Evolutionary conservation across 2,888 invertebrate species (phyloP), one percentile per base, ranked within the genome.

Genomic region (Melanostoma mellinum): DNA sequence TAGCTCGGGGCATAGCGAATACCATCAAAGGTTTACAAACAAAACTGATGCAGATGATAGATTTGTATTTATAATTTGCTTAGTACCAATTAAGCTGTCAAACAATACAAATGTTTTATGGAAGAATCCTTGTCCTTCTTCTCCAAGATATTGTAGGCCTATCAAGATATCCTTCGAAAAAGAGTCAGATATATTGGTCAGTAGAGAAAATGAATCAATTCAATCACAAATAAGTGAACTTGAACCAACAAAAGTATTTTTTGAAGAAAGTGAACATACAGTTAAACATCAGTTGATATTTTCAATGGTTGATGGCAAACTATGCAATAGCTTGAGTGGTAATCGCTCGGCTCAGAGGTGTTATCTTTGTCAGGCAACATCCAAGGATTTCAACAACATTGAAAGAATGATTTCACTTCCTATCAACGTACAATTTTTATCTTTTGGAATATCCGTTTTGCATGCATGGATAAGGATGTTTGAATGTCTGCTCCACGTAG

Each of bases 31-130:
- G 42, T 58, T 42, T 58, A 2, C 38, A 9, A 40, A 58, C 10
- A 40, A 38, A 58, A 58, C 58, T 58, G 58, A 58, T 58, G 56
- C 56, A 56, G 56, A 56, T 56, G 56, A 56, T 38, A 56, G 36
- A 10, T 56, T 56, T 56, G 36, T 58, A 32, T 58, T 42, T 42
- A 42, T 58, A 58, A 58, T 40, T 58, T 40, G 58, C 40, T 10
- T 40, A 30, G 58, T 40, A 42, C 40, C 58, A 58, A n/a, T 58
- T 38, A 58, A 58, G 42, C n/a, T 58, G 40, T 58, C 40, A n/a
- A 42, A n/a, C 32, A 58, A 8, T 9, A 4, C 20, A 58, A 58
- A 20, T 5, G 42, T 58, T 58, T 58, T 42, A 30, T 52, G 52
- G 52, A 52, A 52, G 6, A 52, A 52, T 52, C 52, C 30, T 58